These are phyloP conservation scores for Drosophila nannoptera DNA, from an alignment of 1,140 invertebrate genomes.

Conservation along the genomic window DNA sequence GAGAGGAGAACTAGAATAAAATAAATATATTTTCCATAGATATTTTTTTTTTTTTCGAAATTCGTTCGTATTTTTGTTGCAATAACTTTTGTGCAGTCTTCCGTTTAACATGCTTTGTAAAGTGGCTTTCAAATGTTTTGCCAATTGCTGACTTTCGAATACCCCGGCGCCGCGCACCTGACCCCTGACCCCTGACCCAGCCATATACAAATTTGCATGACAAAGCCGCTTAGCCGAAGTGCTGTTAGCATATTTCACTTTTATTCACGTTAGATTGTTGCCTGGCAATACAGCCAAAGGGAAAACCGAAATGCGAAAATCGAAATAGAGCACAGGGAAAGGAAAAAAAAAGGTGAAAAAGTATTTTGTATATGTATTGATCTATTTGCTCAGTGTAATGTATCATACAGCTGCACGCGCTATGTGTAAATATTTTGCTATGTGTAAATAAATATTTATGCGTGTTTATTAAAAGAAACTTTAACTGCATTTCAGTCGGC, in stretches of 20 bases:
- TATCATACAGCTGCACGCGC: not conserved
- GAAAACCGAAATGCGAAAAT: conserved; percentile 2
- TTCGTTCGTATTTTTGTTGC: conserved; percentile 39
- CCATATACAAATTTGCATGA: conserved; percentile 53
- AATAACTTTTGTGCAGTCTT: conserved; percentile 60
- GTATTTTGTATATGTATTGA: conserved; percentile 9
- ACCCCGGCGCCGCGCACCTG: not conserved
- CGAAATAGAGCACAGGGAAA: not conserved
- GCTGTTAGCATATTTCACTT: conserved; percentile 44
- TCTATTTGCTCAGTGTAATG: not conserved
- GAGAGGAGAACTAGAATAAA: conserved; percentile 15
- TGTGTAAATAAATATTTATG: not conserved
- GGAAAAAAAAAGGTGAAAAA: not conserved
- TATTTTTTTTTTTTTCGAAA: not conserved
- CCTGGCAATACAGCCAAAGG: conserved; percentile 3
- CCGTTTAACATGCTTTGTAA: conserved; percentile 51
- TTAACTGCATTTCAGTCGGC: not conserved
- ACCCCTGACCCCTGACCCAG: not conserved
- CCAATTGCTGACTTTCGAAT: conserved; percentile 63
- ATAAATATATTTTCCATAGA: not conserved
- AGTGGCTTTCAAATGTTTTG: conserved; percentile 65
- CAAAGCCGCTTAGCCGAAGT: conserved; percentile 55
- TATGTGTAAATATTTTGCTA: not conserved
- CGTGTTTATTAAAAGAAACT: not conserved
- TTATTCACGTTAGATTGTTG: conserved; percentile 55